Percentiles rank a stretch among this genome's conserved stretches.
Conservation (phyloP, 2,113 vertebrate genomes). For the Elanoides forficatus region DNA sequence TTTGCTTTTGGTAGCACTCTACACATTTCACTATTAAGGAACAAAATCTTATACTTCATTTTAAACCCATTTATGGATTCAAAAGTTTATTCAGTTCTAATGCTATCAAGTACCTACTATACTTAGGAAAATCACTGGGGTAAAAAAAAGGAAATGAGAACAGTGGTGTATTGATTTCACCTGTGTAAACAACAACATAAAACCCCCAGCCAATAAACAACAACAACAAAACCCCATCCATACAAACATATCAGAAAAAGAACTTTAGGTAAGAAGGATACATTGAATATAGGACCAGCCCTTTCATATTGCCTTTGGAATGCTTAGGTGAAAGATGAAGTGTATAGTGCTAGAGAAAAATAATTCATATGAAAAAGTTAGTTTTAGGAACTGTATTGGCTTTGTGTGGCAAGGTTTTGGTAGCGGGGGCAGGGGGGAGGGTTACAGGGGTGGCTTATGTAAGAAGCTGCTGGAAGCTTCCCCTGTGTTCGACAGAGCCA, state of each 20-base stretch:
- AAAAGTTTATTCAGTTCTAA: not conserved
- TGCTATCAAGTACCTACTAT: not conserved
- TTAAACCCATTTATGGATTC: not conserved
- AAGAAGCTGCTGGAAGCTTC: too few relatives aligned
- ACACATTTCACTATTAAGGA: not conserved
- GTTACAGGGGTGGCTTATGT: too few relatives aligned
- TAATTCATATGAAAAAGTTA: not conserved
- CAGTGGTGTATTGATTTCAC: not conserved
- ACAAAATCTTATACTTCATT: not conserved
- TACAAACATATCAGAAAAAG: not conserved
- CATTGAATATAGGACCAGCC: not conserved
- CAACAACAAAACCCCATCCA: fast-evolving
- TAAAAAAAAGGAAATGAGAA: not conserved
- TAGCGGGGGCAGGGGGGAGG: too few relatives aligned
- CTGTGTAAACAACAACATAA: not conserved
- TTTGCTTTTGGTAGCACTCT: not conserved
- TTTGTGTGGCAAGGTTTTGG: too few relatives aligned
- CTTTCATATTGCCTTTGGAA: not conserved
- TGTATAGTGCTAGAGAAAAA: not conserved
- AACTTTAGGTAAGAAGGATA: not conserved
- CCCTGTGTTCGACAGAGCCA: too few relatives aligned
- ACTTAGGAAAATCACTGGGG: not conserved
- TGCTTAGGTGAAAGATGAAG: not conserved
- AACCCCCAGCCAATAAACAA: not conserved
- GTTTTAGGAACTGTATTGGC: not conserved